Conservation (phyloP, 2,797 vertebrate species). For the Nasua narica region DNA sequence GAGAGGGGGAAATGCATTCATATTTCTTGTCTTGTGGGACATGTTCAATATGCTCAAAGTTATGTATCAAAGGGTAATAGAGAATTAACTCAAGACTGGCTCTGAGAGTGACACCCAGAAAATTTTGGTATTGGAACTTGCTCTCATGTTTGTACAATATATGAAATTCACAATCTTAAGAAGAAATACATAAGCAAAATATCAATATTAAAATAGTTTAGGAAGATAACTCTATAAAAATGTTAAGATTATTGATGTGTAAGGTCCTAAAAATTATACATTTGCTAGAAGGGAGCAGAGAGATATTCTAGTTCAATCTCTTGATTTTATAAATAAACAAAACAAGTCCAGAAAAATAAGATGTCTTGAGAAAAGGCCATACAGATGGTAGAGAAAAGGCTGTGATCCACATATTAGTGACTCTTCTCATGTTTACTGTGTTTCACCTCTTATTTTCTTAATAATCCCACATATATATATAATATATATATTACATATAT, state of each 20-base stretch:
- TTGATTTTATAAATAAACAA: constrained; percentile 12
- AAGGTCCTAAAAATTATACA: neutral
- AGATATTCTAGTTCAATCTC: neutral
- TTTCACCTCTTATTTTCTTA: neutral
- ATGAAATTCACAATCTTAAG: neutral
- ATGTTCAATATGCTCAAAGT: neutral
- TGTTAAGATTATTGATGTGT: neutral
- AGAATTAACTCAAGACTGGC: neutral
- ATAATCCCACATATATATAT: neutral
- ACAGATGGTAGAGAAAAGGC: neutral
- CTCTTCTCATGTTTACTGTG: neutral
- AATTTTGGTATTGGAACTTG: neutral
- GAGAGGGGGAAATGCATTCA: neutral
- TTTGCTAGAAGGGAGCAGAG: neutral
- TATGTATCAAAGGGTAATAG: neutral
- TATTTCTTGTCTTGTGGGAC: neutral
- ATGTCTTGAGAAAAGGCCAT: neutral
- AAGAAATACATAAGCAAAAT: neutral
- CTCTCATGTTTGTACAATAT: neutral
- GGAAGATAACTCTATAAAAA: neutral
- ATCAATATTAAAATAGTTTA: neutral
- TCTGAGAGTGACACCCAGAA: neutral
- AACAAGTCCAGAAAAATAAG: neutral
- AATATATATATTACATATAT: no score
- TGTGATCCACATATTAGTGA: neutral